Evolutionary conservation across 2,797 vertebrate species (phyloP).

Genomic region (Hypotaenidia okinawae): DNA sequence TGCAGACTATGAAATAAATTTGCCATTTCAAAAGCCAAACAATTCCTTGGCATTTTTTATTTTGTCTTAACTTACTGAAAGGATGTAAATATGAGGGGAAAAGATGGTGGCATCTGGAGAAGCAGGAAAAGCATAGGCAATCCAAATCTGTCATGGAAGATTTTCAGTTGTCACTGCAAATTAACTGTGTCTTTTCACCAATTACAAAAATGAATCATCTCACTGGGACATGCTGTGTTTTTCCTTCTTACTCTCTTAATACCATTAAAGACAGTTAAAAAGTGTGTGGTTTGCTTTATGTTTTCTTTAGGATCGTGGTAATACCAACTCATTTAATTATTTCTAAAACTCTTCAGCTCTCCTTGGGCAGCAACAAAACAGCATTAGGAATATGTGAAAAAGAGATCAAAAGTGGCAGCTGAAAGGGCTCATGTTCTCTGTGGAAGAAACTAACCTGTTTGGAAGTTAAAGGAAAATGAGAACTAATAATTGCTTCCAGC

Average conservation of each 20-base stretch:
- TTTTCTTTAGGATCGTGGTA: neutral
- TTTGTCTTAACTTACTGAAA: neutral
- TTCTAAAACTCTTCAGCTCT: neutral
- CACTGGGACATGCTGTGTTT: neutral
- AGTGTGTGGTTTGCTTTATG: neutral
- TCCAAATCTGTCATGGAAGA: neutral
- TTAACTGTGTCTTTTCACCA: neutral
- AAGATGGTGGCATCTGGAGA: neutral
- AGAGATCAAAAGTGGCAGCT: neutral
- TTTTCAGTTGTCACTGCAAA: neutral
- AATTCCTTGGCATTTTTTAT: neutral
- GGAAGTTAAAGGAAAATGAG: neutral
- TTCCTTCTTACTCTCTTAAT: neutral
- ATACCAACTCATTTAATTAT: neutral
- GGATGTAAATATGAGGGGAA: neutral
- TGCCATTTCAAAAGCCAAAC: neutral
- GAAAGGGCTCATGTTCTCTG: neutral
- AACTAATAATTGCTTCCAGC: slow-evolving; percentile 13
- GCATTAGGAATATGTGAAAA: neutral
- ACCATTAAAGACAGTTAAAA: neutral
- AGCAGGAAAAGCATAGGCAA: neutral
- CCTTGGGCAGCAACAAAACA: neutral
- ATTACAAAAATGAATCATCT: neutral
- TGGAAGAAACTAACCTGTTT: neutral
- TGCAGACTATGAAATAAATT: neutral